Base-by-base conservation (phyloP, 2,113 vertebrate species). In the Notarius quadriscutis region DNA sequence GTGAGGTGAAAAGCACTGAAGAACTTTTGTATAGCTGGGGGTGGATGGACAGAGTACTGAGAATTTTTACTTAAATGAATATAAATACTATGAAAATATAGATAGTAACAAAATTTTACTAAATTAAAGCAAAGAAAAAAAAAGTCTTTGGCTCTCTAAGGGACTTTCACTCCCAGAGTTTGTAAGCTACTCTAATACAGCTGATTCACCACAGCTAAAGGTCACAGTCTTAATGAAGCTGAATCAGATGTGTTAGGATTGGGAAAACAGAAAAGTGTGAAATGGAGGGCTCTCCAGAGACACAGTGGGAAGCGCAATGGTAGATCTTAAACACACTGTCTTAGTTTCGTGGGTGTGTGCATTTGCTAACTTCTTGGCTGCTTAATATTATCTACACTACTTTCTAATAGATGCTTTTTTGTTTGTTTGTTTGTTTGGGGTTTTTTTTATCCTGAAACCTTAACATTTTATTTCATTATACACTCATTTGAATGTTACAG, bases 221-320 rank as follows among this genome's bases (percentile, higher is more conserved):
- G 75, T 83, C 71, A 87, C 69, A 77, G 41, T 30, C 71, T 18
- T 77, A 84, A 75, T 58, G 48, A 77, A 60, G 81, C 71, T 60
- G 58, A 74, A 34, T 81, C 75, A 69, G 63, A 55, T 14, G 51
- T 69, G 75, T 57, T 81, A 67, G 50, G 1, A 22, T 69, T 72
- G 27, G 65, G 30, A 34, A 22, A 87, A 41, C 27, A 80, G 50
- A 63, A 30, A 60, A 50, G 71, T 79, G 86, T 84, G 60, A 84
- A 79, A 50, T 15, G n/a, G 58, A 72, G 18, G 22, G 1, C 7
- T 83, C 57, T 74, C 86, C 20, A 60, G 27, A 62, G 84, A 78
- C 57, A 77, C 53, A 4, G 20, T 9, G 9, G 5, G 15, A 53
- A 34, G 12, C 0, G 58, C 20, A 62, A 5, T 62, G 79, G n/a